Base-by-base conservation (phyloP, 2,113 vertebrate genomes). In the Pandion haliaetus region DNA sequence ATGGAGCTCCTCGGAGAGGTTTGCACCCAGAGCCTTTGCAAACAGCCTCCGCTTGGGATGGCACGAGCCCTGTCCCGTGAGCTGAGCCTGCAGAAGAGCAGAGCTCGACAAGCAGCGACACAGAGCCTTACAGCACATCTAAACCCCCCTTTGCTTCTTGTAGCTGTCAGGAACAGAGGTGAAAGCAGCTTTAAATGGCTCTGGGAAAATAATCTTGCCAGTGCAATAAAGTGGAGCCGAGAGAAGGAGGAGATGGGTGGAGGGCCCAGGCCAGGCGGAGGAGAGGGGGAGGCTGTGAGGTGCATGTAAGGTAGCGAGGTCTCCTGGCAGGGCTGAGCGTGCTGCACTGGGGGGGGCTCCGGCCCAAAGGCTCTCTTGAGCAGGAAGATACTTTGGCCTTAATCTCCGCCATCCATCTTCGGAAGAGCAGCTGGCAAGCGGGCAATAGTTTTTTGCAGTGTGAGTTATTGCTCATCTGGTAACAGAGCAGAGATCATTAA, bases 381-480 rank as follows among this genome's bases (percentile, higher is more conserved):
- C 84, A 92, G 91, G 88, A 78, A 69, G 72, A 79, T 82, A 28
- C 54, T 94, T 89, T 94, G 85, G 82, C 88, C 82, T 95, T 94
- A 93, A 95, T 96, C 93, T 96, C 50, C 44, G 54, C 91, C 95
- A 90, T 97, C 86, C 95, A 93, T 96, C 96, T 94, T 95, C 65
- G 3, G 84, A 90, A 95, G 96, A 94, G 85, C 94, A 94, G 94
- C 95, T 98, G 97, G 97, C 97, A 96, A 97, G 90, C 93, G 55
- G 93, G 96, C 7, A 19, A 90, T 96, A 79, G 86, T 76, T 94
- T 71, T 90, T 95, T 96, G 93, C 83, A 62, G 91, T 54, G 90
- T 94, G 96, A 97, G 88, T 97, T 98, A 98, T 92, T 97, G 95
- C 96, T 97, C 84, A 71, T 95, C 95, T 96, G 86, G 80, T 95